Evolutionary conservation across 2,888 invertebrate genomes (phyloP), one percentile per base, ranked within the genome.

Genomic region (Eustalomyia histrio): DNA sequence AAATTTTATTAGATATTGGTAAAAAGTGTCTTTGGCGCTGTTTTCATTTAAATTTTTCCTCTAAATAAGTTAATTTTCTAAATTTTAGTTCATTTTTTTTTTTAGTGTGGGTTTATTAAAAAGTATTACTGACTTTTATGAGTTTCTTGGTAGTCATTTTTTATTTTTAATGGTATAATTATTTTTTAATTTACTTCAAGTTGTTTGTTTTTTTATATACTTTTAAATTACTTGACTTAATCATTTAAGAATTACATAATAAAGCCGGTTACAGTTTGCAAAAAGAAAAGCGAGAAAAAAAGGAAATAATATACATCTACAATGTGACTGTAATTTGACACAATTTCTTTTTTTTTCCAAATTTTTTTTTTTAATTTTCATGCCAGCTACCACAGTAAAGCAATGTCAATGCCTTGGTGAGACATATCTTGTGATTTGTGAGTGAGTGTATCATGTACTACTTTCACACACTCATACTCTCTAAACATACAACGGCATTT

Each of bases 341-440:
- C 43, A 65, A 72, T 61, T 78, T 72, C 7, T 24, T 18, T 61
- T 47, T 50, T 24, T 52, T 7, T 17, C n/a, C n/a, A 12, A 1
- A 12, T 1, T 39, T 12, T 39, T 39, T 12, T 12, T 39, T 39
- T 9, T 8, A 1, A 7, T 12, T 35, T 43, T 29, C 29, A 47
- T n/a, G n/a, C 4, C 43, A 47, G 43, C 43, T n/a, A 47, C 14
- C 43, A 47, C 14, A 69, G 57, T 64, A 52, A 63, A 39, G 58
- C 76, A 76, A 76, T 76, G 76, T 76, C 76, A 76, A 76, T 76
- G 76, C 69, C 76, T 76, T 52, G 39, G 57, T 64, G 29, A 71
- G 64, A 61, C 10, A 58, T 35, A 58, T 71, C 39, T 52, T 21
- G 12, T 21, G 52, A 58, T 52, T 64, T 43, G 52, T 52, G 63